Evolutionary conservation across 2,888 invertebrate genomes (phyloP).

Genomic region (Terebella lapidaria): DNA sequence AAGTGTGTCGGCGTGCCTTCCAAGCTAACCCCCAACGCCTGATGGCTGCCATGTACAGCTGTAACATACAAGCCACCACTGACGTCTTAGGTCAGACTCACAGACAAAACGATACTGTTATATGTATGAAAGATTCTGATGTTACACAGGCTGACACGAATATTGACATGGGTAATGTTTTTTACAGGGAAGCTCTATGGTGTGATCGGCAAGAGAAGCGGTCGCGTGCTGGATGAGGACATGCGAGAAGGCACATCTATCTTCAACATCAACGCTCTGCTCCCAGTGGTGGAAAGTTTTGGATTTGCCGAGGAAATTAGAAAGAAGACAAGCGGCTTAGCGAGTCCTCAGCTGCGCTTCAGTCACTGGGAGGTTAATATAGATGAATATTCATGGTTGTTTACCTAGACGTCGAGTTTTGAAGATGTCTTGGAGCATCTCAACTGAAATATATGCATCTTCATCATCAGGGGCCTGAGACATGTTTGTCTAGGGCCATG

Average conservation of each 20-base stretch:
- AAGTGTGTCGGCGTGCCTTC: slow-evolving; percentile 81
- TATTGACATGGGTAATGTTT: not conserved
- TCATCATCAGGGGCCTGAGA: too few relatives aligned
- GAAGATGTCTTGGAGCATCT: too few relatives aligned
- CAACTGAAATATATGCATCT: too few relatives aligned
- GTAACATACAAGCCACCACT: slow-evolving; percentile 76
- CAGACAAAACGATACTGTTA: too few relatives aligned
- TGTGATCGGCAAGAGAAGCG: slow-evolving; percentile 79
- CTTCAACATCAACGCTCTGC: slow-evolving; percentile 79
- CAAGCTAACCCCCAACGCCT: slow-evolving; percentile 83
- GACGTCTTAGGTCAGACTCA: slow-evolving; percentile 72
- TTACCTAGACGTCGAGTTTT: not conserved
- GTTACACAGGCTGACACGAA: too few relatives aligned
- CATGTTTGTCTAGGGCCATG: too few relatives aligned
- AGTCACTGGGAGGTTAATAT: slow-evolving; percentile 94
- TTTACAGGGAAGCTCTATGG: slow-evolving; percentile 63
- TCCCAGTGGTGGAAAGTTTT: slow-evolving; percentile 96
- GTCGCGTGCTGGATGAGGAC: slow-evolving; percentile 83
- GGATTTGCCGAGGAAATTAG: slow-evolving; percentile 89
- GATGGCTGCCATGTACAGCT: slow-evolving; percentile 90
- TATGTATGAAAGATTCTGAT: too few relatives aligned
- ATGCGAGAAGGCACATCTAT: slow-evolving; percentile 81
- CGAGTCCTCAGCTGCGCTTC: slow-evolving; percentile 89
- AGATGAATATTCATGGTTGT: too few relatives aligned
- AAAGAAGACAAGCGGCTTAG: slow-evolving; percentile 91